A percentile compares a stretch with the other conserved stretches of the same genome.
Conservation (phyloP, 2,113 vertebrate species). For the Ifrita kowaldi region DNA sequence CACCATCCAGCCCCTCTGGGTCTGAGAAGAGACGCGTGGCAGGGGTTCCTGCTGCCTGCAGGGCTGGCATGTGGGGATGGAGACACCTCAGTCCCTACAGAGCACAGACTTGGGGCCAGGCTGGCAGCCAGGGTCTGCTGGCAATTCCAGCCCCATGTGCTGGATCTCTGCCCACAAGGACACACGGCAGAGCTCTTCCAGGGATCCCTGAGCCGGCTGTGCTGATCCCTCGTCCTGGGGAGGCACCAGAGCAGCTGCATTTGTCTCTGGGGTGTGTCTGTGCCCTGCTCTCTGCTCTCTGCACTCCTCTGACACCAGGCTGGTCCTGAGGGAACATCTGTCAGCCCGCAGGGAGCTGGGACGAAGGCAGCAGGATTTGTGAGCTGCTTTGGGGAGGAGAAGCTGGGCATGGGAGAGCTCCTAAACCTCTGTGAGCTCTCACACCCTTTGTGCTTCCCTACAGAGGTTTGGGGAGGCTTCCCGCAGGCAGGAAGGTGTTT, state of each 20-base stretch:
- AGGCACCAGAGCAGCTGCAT: background rate
- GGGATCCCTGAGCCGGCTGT: rapidly evolving
- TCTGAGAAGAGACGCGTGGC: background rate
- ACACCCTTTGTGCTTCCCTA: background rate
- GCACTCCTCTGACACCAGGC: background rate
- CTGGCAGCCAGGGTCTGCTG: background rate
- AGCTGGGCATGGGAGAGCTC: background rate
- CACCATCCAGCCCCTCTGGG: background rate
- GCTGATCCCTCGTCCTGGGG: rapidly evolving
- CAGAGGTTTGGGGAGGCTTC: background rate
- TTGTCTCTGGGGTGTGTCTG: background rate
- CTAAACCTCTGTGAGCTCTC: background rate
- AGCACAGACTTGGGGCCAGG: background rate
- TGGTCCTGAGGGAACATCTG: background rate
- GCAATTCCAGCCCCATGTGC: background rate
- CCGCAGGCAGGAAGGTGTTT: background rate
- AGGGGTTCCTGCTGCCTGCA: background rate
- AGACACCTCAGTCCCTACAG: rapidly evolving
- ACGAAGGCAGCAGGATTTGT: background rate
- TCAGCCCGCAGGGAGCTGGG: background rate
- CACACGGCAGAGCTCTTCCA: rapidly evolving
- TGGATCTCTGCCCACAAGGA: background rate
- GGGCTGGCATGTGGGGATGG: rapidly evolving
- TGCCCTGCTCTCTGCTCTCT: background rate
- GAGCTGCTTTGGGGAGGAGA: background rate